Evolutionary conservation across 1,140 invertebrate genomes (phyloP).

Genomic region (Zaprionus gabonicus): DNA sequence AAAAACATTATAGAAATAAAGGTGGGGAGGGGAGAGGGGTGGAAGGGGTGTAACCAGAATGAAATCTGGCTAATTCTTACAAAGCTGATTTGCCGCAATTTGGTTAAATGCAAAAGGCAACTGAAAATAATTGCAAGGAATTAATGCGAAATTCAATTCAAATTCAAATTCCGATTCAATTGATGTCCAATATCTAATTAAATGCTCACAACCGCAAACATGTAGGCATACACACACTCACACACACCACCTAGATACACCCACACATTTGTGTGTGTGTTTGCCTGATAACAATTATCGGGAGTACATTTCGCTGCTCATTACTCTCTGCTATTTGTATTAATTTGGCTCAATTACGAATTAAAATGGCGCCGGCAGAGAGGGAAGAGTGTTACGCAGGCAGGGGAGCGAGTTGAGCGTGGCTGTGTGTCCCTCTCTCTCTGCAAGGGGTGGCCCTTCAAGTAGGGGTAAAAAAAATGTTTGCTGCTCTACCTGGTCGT

Average conservation of each 20-base stretch:
- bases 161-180: slow-evolving; percentile 61
- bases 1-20: slow-evolving; percentile 2
- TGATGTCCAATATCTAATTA: slow-evolving; percentile 76
- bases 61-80: slow-evolving; percentile 65
- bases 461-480: slow-evolving; percentile 9
- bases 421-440: background rate
- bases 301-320: slow-evolving; percentile 23
- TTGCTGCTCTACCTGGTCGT: background rate
- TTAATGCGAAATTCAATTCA: slow-evolving; percentile 45
- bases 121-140: slow-evolving; percentile 69
- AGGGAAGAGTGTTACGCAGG: background rate
- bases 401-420: background rate
- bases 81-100: slow-evolving; percentile 73
- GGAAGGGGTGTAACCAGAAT: slow-evolving; percentile 27
- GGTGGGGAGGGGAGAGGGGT: background rate
- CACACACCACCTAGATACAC: slow-evolving; percentile 6
- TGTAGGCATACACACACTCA: slow-evolving; percentile 7
- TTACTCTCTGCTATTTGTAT: slow-evolving; percentile 34
- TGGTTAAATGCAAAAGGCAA: slow-evolving; percentile 51
- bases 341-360: slow-evolving; percentile 49
- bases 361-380: slow-evolving; percentile 15
- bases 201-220: slow-evolving; percentile 52
- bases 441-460: background rate
- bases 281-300: slow-evolving; percentile 26
- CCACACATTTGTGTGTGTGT: background rate